These are phyloP conservation scores for Eulithis prunata DNA, from an alignment of 2,888 invertebrate species.

Conservation along the genomic window DNA sequence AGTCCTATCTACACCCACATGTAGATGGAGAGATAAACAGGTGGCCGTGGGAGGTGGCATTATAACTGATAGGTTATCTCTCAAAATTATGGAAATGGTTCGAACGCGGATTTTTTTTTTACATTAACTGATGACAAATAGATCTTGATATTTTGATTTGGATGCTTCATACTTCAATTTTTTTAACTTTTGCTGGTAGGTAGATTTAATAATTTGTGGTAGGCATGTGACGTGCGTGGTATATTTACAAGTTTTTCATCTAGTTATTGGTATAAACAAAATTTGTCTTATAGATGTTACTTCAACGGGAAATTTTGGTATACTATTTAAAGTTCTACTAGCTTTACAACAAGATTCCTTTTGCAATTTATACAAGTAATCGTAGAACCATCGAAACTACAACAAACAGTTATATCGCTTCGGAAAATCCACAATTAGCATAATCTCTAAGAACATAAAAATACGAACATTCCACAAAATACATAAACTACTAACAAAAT, in stretches of 20 bases:
- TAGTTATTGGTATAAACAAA: not conserved
- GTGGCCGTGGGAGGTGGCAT: constrained; percentile 56
- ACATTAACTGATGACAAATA: constrained; percentile 1
- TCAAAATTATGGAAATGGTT: constrained; percentile 42
- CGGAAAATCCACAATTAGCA: constrained; percentile 39
- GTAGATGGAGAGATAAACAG: constrained; percentile 70
- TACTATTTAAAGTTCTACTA: not conserved
- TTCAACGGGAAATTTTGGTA: not conserved
- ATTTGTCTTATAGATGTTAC: not conserved
- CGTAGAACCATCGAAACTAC: constrained; percentile 11
- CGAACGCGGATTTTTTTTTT: constrained; percentile 26
- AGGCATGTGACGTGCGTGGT: not conserved
- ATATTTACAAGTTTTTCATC: not conserved
- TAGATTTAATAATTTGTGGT: not conserved
- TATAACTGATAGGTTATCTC: constrained; percentile 37
- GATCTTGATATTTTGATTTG: not conserved
- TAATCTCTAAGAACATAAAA: constrained; percentile 32
- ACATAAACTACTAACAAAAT: constrained; percentile 35
- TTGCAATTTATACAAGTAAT: constrained; percentile 1
- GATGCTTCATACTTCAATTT: not conserved
- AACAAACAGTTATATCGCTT: constrained; percentile 27
- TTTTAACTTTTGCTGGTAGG: not conserved
- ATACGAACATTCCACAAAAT: constrained; percentile 35
- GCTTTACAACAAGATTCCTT: constrained; percentile 5
- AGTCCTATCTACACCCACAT: constrained; percentile 64